Base-by-base conservation (phyloP, 2,797 vertebrate species). In the Rhincodon typus region DNA sequence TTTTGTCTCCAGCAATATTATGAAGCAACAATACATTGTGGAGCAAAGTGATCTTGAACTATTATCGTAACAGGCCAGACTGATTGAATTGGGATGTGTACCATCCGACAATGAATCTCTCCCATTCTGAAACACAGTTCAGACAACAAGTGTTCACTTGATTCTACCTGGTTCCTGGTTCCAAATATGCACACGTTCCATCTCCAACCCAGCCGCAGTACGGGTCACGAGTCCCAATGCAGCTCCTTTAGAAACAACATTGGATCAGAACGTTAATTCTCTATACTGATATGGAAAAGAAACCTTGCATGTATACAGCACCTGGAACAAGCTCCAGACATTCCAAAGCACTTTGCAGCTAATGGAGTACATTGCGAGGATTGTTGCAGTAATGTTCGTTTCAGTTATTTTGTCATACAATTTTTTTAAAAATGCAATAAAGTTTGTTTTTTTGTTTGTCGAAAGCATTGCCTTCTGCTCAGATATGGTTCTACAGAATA, bases 191-290 rank as follows among this genome's bases (percentile, higher is more conserved):
- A 46, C 99, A 99, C 97, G 98, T 98, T 96, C 98, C 98, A 67
- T 98, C 98, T 0, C 98, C 97, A 0, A 98, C 98, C 99, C 99
- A 99, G 95, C 99, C 99, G 0, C 99, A 99, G 97, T 99, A 99
- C 0, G 99, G 99, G 96, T 99, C 99, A 96, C 98, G 98, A 96
- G 98, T 98, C 96, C 98, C 98, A 0, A 99, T 98, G 93, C 99
- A 99, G 97, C 97, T 99, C 97, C 99, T 99, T 96, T 95, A 96
- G 77, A 0, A 0, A 4, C 42, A 94, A 94, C 0, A 53, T 30
- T 67, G 67, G 90, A 93, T 42, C 69, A 25, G 13, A 42, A 23
- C 82, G 23, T 84, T 42, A 25, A 84, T 84, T 93, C n/a, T 69
- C 34, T 25, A 17, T 34, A 2, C 74, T n/a, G 30, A 79, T 34